Conservation (phyloP, 2,113 vertebrate genomes). For the Bolborhynchus lineola region DNA sequence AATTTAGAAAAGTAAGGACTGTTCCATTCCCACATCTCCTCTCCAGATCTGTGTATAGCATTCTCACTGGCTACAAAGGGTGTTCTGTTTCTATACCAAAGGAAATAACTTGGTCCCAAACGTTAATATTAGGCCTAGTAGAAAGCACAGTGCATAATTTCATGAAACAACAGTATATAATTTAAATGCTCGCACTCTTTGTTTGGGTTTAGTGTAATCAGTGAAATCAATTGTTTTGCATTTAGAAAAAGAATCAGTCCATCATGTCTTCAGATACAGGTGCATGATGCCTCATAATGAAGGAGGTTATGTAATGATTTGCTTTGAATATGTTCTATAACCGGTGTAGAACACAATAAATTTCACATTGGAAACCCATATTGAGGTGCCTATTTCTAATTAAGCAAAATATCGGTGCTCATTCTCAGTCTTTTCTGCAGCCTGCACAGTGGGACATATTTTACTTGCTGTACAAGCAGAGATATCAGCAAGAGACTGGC, state of each 20-base stretch:
- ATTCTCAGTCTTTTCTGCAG: not conserved
- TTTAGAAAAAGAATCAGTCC: not conserved
- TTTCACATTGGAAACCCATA: not conserved
- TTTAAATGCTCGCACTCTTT: not conserved
- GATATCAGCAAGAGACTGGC: not conserved
- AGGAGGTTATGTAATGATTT: not conserved
- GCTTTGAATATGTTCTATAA: not conserved
- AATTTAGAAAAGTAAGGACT: not conserved
- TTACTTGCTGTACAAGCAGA: not conserved
- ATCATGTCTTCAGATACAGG: not conserved
- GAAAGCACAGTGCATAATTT: not conserved
- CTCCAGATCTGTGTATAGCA: not conserved
- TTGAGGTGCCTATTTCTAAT: not conserved
- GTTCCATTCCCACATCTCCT: not conserved
- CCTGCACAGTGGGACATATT: not conserved
- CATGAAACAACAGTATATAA: not conserved
- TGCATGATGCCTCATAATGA: not conserved
- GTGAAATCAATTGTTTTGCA: not conserved
- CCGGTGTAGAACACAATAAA: not conserved
- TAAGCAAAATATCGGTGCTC: not conserved
- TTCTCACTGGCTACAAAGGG: not conserved
- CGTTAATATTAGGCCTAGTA: not conserved
- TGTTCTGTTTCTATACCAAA: not conserved
- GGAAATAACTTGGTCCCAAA: not conserved
- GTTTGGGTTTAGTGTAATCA: not conserved